Conservation (phyloP, 2,797 vertebrate genomes). For the Chaenodraco wilsoni region DNA sequence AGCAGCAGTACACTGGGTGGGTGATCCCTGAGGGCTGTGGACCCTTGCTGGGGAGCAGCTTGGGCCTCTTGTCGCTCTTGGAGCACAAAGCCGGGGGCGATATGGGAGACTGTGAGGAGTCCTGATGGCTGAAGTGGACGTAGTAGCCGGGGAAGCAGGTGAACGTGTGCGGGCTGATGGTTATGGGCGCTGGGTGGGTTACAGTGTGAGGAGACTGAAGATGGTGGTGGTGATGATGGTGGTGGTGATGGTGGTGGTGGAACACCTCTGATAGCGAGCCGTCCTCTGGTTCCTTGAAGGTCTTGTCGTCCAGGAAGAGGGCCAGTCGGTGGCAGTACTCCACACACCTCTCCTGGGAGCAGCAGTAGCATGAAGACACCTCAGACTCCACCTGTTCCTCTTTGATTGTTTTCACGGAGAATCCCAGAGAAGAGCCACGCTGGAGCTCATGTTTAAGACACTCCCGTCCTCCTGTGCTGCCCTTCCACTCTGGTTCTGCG, state of each 20-base stretch:
- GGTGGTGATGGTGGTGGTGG: constrained; percentile 80
- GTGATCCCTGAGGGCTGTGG: constrained; percentile 88
- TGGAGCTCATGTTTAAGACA: constrained; percentile 75
- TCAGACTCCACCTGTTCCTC: constrained; percentile 83
- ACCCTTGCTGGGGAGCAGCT: constrained; percentile 83
- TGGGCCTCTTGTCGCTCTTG: constrained; percentile 79
- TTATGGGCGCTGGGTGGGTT: constrained; percentile 74
- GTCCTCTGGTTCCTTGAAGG: constrained; percentile 90
- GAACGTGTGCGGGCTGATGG: constrained; percentile 82
- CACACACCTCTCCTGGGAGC: constrained; percentile 87
- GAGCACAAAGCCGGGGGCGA: constrained; percentile 79
- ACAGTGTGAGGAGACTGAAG: constrained; percentile 84
- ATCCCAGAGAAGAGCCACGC: constrained; percentile 76
- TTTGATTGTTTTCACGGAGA: constrained; percentile 83
- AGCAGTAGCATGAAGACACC: constrained; percentile 86
- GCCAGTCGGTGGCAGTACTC: constrained; percentile 92
- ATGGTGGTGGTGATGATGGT: constrained; percentile 79
- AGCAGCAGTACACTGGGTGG: constrained; percentile 92
- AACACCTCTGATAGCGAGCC: constrained; percentile 87
- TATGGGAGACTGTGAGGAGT: constrained; percentile 73
- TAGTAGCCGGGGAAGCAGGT: constrained; percentile 85
- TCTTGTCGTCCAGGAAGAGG: constrained; percentile 92
- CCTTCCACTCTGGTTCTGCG: constrained; percentile 77
- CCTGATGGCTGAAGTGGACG: constrained; percentile 83
- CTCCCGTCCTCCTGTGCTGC: constrained; percentile 66